phyloP scores from a whole-genome alignment of 1,140 invertebrate genomes.

The Liolophura sinensis region DNA sequence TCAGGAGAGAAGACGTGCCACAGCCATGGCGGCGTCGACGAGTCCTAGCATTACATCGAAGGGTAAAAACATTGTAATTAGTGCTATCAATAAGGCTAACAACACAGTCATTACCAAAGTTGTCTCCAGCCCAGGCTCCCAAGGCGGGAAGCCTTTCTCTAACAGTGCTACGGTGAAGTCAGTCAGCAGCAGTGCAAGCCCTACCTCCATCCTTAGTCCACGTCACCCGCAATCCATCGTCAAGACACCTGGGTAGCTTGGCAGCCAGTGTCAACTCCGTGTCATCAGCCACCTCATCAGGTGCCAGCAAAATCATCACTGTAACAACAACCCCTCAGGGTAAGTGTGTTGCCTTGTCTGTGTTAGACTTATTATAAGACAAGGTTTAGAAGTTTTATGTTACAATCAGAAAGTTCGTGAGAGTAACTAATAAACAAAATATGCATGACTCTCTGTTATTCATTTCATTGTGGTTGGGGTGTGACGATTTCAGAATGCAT shows the following conservation, averaged over 20 bases:
- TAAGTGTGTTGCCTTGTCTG: slow-evolving; percentile 15
- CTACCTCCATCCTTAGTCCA: slow-evolving; percentile 44
- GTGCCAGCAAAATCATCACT: slow-evolving; percentile 43
- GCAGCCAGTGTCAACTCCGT: slow-evolving; percentile 19
- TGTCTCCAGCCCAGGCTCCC: slow-evolving; percentile 27
- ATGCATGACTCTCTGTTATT: too few relatives aligned
- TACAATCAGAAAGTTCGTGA: too few relatives aligned
- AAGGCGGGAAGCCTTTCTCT: slow-evolving; percentile 23
- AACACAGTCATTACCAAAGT: slow-evolving; percentile 47
- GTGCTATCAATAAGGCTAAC: slow-evolving; percentile 46
- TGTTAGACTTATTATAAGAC: too few relatives aligned
- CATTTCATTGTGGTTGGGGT: too few relatives aligned
- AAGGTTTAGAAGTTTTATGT: too few relatives aligned
- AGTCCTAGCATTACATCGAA: slow-evolving; percentile 15
- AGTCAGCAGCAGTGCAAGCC: slow-evolving; percentile 20
- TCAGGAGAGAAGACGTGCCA: slow-evolving; percentile 12
- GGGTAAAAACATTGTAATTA: slow-evolving; percentile 47
- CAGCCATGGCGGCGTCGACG: slow-evolving; percentile 1
- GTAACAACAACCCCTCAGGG: slow-evolving; percentile 43
- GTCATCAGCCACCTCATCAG: slow-evolving; percentile 9
- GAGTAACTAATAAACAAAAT: too few relatives aligned
- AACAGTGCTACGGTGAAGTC: slow-evolving; percentile 23
- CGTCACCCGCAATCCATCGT: slow-evolving; percentile 19
- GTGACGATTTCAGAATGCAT: too few relatives aligned
- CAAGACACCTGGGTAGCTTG: slow-evolving; percentile 31